Evolutionary conservation across 2,113 vertebrate genomes (phyloP), one percentile per base, ranked within the genome.

Genomic region (Aspidoscelis tigris): DNA sequence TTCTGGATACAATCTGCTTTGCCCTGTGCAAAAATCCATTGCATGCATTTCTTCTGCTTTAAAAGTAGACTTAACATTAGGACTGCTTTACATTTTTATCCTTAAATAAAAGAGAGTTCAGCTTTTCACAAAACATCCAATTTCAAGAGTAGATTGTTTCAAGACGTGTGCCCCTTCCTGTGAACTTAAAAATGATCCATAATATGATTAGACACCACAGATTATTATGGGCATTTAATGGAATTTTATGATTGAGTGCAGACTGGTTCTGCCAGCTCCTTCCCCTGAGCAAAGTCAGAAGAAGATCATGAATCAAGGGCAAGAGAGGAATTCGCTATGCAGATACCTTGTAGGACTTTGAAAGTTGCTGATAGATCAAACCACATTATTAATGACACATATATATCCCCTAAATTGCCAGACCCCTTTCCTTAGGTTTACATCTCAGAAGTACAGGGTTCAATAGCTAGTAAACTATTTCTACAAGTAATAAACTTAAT

Each of bases 211-310:
- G 33, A 87, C 74, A 47, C 22, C 76, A 2, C 20, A 83, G 64
- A 85, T 87, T 88, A 85, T 83, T 73, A 86, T 71, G 14, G 18
- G 18, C 14, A 71, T 89, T 90, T 88, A 90, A 66, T 69, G 44
- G 86, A 75, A 89, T 61, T 33, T 82, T 89, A 78, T 90, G 66
- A 91, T 87, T 84, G 80, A 82, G 21, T 90, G 18, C 24, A 77
- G 47, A 33, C 81, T 58, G 16, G 84, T 71, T 86, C 66, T 88
- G 70, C 22, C 66, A 87, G 58, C 1, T 75, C 14, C 87, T 87
- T 89, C 0, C 20, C 83, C 68, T 81, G 41, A 89, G 58, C 71
- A 86, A 91, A 89, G 55, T 86, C 61, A 74, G 65, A 61, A 76
- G 22, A 89, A 47, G 10, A 82, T 61, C 9, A 74, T 64, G 78